Base-by-base conservation (phyloP, 2,113 vertebrate genomes). In the Muntiacus muntjak region DNA sequence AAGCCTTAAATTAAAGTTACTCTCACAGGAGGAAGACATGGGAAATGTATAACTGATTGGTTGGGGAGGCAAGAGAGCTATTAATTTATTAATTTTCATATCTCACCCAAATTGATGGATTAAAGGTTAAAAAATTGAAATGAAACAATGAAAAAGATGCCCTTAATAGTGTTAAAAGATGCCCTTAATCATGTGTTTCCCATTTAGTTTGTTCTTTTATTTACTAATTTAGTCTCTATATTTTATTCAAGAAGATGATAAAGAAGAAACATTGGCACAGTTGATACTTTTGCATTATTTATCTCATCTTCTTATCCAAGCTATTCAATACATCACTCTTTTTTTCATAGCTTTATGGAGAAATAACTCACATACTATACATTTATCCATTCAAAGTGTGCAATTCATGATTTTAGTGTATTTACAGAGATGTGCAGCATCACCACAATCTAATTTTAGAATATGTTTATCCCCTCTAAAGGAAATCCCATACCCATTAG, bases 1-100 rank as follows among this genome's bases (percentile, higher is more conserved):
- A 97, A 91, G 28, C 11, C 55, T 97, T 95, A 97, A 96, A 97
- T 98, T 97, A 98, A 96, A 43, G 60, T 94, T 86, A 86, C 14
- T 96, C 94, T 94, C 95, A 95, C 28, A 95, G 88, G 97, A 94
- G 71, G 43, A 79, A 85, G n/a, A 92, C 52, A 82, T 92, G 90
- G 76, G 74, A 93, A 96, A 94, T 52, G 52, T 21, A 50, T 83
- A n/a, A 67, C 12, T 95, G 85, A 98, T 96, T 96, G 94, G 40
- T 36, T 95, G 93, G 95, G 71, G 92, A 95, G 52, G 52, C 79
- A 47, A 87, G 52, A 88, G 33, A 93, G 55, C 55, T 98, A 76
- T 89, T 96, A 60, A 96, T 97, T 84, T 94, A 92, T 95, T 96
- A 96, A 92, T 96, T 92, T 94, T 88, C 95, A 92, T 54, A 67